Percentiles rank a stretch among this genome's conserved stretches.
phyloP scores from a whole-genome alignment of 2,113 vertebrate species.

The Elachura formosa region DNA sequence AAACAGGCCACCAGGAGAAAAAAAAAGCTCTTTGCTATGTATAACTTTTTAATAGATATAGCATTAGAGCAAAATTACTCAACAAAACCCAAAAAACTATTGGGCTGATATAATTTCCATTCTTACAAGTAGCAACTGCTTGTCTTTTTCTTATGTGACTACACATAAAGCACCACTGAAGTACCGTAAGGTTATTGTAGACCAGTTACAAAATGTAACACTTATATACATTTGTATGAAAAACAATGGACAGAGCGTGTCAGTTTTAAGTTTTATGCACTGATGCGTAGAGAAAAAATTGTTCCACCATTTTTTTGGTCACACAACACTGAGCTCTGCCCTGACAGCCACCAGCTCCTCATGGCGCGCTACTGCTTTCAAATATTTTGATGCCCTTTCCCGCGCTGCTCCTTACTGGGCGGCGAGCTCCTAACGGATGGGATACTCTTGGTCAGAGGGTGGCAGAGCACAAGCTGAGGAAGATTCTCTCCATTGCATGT shows the following conservation, averaged over 20 bases:
- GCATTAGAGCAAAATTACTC: neutral
- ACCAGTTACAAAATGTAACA: neutral
- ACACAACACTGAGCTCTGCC: neutral
- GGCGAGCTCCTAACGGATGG: neutral
- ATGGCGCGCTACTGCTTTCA: neutral
- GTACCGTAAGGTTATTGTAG: neutral
- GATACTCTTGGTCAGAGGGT: neutral
- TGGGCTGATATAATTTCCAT: neutral
- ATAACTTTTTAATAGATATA: neutral
- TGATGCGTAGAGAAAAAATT: neutral
- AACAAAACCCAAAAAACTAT: neutral
- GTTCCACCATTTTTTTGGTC: neutral
- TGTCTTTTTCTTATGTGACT: neutral
- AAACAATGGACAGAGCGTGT: accelerated
- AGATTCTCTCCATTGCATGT: neutral
- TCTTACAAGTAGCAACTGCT: neutral
- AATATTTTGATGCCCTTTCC: conserved; percentile 6
- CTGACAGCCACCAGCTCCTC: neutral
- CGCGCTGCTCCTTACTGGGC: neutral
- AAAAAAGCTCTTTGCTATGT: neutral
- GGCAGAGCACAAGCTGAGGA: neutral
- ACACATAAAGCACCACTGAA: neutral
- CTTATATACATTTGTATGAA: neutral
- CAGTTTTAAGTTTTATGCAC: neutral
- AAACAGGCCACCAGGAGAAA: neutral